A percentile compares a stretch with the other conserved stretches of the same genome.
Evolutionary conservation across 2,113 vertebrate genomes (phyloP).

Genomic region (Anguilla rostrata): DNA sequence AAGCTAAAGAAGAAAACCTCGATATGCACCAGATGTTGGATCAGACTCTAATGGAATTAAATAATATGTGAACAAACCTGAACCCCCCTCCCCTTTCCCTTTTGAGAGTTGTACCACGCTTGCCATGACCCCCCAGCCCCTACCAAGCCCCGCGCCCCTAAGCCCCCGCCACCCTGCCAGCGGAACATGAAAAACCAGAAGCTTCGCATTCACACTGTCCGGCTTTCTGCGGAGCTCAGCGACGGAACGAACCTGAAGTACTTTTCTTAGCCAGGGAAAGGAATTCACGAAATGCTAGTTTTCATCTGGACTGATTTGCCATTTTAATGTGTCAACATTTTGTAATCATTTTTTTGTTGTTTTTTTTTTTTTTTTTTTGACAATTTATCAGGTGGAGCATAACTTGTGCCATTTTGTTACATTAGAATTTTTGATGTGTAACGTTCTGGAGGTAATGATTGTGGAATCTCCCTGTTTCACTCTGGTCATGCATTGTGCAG

Average conservation of each 20-base stretch:
- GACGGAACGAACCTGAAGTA: conserved; percentile 63
- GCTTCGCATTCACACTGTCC: conserved; percentile 54
- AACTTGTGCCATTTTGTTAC: conserved; percentile 52
- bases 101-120: conserved; percentile 82
- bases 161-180: conserved; percentile 40
- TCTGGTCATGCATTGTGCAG: conserved; percentile 46
- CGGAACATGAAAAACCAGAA: conserved; percentile 55
- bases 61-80: conserved; percentile 92
- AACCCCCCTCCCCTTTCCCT: conserved; percentile 60
- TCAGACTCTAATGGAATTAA: conserved; percentile 99
- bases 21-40: conserved; percentile 99
- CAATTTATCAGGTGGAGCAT: conserved; percentile 45
- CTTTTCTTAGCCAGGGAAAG: conserved; percentile 54
- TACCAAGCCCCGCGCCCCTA: conserved; percentile 33
- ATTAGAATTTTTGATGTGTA: conserved; percentile 42
- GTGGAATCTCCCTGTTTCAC: conserved; percentile 47
- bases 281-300: conserved; percentile 45
- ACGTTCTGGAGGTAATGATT: conserved; percentile 42
- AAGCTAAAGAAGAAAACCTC: conserved; percentile 99
- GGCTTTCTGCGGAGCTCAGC: conserved; percentile 73
- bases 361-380: conserved; percentile 37
- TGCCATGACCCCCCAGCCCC: conserved; percentile 61
- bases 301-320: conserved; percentile 47
- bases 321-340: conserved; percentile 69
- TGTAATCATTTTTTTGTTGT: conserved; percentile 44